These are phyloP conservation scores for Drosophila limbata DNA, from an alignment of 2,888 invertebrate species.

Conservation along the genomic window DNA sequence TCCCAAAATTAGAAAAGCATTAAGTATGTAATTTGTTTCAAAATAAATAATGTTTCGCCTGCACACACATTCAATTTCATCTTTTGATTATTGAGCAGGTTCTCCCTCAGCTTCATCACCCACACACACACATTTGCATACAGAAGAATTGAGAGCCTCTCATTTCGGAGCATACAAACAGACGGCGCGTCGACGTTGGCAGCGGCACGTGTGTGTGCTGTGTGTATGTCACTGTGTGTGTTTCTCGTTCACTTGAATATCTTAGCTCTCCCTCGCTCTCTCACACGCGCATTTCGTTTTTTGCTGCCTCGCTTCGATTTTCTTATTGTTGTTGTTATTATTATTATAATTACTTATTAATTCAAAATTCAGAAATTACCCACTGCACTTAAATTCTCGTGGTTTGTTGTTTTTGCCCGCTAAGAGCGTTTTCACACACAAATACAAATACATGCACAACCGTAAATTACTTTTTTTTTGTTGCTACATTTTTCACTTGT, in stretches of 20 bases:
- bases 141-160: constrained; percentile 12
- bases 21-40: constrained; percentile 55
- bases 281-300: constrained; percentile 67
- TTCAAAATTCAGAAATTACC: constrained; percentile 63
- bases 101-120: constrained; percentile 4
- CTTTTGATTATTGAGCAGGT: constrained; percentile 23
- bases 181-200: constrained; percentile 60
- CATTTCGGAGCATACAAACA: constrained; percentile 39
- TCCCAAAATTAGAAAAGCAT: constrained; percentile 38
- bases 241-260: constrained; percentile 44
- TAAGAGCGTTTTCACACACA: constrained; percentile 36
- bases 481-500: constrained; percentile 51
- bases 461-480: constrained; percentile 31
- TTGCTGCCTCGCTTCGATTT: constrained; percentile 59
- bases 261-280: constrained; percentile 27
- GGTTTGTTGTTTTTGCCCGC: constrained; percentile 19
- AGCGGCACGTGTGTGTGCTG: constrained; percentile 56
- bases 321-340: constrained; percentile 64
- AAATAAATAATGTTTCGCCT: constrained; percentile 45
- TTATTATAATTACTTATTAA: constrained; percentile 55
- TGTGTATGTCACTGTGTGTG: constrained; percentile 34
- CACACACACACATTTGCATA: constrained; percentile 17
- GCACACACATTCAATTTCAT: constrained; percentile 12
- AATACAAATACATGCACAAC: constrained; percentile 29
- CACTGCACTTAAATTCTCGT: constrained; percentile 32